Conservation (phyloP, 2,888 invertebrate genomes). For the Caradrina clavipalpis region DNA sequence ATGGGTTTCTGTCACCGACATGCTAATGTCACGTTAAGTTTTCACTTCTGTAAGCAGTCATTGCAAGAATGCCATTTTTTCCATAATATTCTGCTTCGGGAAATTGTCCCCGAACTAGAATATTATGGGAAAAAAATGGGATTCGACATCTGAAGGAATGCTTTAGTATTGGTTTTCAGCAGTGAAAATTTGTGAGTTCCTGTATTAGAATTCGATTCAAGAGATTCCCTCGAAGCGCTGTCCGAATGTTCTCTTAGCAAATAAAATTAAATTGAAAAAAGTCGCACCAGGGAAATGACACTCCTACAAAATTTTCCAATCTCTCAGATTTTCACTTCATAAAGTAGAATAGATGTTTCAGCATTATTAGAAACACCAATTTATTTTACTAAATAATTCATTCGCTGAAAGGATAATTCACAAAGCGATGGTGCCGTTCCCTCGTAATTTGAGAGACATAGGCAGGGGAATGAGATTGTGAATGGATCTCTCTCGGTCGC, state of each 20-base stretch:
- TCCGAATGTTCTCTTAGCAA: constrained; percentile 33
- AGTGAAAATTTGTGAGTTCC: constrained; percentile 36
- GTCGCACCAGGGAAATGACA: constrained; percentile 36
- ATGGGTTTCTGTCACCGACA: no score
- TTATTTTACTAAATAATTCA: constrained; percentile 75
- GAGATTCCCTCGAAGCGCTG: constrained; percentile 26
- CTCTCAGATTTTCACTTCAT: constrained; percentile 69
- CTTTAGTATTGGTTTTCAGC: not conserved
- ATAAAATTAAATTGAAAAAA: constrained; percentile 64
- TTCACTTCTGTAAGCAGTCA: no score
- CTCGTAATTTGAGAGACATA: constrained; percentile 76
- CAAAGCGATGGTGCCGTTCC: constrained; percentile 69
- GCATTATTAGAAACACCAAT: constrained; percentile 71
- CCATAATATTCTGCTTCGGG: constrained; percentile 13
- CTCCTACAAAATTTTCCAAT: constrained; percentile 57
- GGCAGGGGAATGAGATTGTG: constrained; percentile 69
- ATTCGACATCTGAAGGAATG: no score
- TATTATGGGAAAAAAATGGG: no score
- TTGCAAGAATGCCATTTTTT: not conserved
- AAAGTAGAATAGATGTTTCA: constrained; percentile 64
- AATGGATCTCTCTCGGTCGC: constrained; percentile 66
- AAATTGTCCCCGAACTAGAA: no score
- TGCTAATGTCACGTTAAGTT: no score
- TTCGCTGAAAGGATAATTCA: constrained; percentile 75
- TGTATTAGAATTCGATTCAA: constrained; percentile 27